Base-by-base conservation (phyloP, 2,888 invertebrate species). In the Mesochorus sp. region DNA sequence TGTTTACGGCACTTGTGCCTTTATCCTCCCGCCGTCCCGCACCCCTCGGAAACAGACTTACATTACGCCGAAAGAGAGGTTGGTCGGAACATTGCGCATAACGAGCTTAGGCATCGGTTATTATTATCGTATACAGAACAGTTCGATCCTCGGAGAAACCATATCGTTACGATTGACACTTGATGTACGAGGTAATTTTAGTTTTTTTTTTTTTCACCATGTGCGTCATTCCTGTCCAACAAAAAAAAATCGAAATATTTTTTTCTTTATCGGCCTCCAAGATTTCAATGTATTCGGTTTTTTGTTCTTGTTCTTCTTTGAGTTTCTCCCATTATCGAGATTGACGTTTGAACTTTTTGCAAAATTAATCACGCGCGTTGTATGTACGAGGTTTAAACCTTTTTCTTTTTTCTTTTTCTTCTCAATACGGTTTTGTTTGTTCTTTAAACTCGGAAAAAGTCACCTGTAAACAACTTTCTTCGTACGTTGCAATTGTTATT, bases 31-130 rank as follows among this genome's bases (percentile, higher is more conserved):
- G n/a, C 24, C 42, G 37, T 24, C 62, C 37, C 68, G 31, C 19
- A 57, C 47, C 57, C 6, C 31, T 19, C 2, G 34, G 17, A 47
- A 42, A 47, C 61, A 70, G 70, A 68, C 75, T 19, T 55, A 37
- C 55, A 62, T 75, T 47, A 70, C 31, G 59, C 75, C 55, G 62
- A 75, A 68, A 75, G 70, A 75, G 59, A 75, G 75, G 75, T 75
- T 75, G 75, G 61, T 53, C 62, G 62, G 67, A 62, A 71, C 71
- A 62, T 71, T 71, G 71, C 71, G 71, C 71, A 71, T 71, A 71
- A 71, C 71, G 51, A 71, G 62, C 62, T 71, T 62, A 53, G 42
- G 14, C 42, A 42, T 42, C 19, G 42, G 39, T 28, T 59, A 62
- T 71, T 62, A n/a, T n/a, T n/a, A n/a, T n/a, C n/a, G n/a, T n/a